Conservation (phyloP, 2,113 vertebrate species). For the Mesocricetus auratus region DNA sequence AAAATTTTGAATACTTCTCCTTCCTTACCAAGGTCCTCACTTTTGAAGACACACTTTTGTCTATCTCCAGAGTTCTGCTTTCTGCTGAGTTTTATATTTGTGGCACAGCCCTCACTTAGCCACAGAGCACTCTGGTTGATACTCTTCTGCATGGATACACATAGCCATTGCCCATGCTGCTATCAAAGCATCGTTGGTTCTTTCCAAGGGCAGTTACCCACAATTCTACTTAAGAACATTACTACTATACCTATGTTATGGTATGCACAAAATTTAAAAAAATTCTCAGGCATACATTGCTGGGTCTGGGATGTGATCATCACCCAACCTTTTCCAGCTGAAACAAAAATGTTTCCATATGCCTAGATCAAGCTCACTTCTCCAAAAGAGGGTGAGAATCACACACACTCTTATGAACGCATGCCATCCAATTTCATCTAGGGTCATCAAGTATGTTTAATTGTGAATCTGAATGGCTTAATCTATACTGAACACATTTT, state of each 20-base stretch:
- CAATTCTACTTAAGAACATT: background rate
- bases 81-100: background rate
- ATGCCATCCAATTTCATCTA: background rate
- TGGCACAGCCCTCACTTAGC: background rate
- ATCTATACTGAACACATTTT: background rate
- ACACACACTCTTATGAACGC: background rate
- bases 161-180: background rate
- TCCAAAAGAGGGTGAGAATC: background rate
- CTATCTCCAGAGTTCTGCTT: background rate
- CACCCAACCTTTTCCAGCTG: background rate
- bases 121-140: background rate
- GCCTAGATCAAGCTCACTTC: background rate
- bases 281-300: rapidly evolving
- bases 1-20: too few species aligned
- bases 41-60: background rate
- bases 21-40: background rate
- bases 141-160: background rate
- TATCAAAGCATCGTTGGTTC: background rate
- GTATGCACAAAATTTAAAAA: background rate
- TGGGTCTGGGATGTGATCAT: background rate
- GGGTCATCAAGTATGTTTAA: background rate
- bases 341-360: background rate
- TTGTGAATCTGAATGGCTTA: background rate
- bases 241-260: background rate
- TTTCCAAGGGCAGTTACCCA: background rate